phyloP scores from a whole-genome alignment of 2,888 invertebrate genomes.

The Callinectes sapidus region DNA sequence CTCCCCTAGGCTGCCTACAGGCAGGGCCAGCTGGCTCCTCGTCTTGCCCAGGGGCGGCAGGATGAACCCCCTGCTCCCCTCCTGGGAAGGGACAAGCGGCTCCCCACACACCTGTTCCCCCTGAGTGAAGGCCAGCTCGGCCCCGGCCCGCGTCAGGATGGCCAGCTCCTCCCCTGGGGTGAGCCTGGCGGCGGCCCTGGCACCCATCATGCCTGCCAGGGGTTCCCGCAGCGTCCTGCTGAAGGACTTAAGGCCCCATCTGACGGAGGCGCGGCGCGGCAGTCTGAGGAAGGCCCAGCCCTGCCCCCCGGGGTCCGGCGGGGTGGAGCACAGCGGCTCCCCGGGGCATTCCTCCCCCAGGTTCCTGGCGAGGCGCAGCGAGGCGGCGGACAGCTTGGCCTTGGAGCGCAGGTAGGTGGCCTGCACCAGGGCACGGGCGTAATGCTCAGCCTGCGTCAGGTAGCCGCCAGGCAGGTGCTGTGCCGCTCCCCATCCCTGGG shows the following conservation, averaged over 20 bases:
- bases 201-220: constrained; percentile 42
- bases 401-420: constrained; percentile 59
- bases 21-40: constrained; percentile 10
- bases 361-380: constrained; percentile 39
- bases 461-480: constrained; percentile 29
- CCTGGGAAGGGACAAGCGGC: neutral
- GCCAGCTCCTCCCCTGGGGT: constrained; percentile 28
- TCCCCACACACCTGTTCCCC: neutral
- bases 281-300: constrained; percentile 43
- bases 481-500: constrained; percentile 28
- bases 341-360: constrained; percentile 6
- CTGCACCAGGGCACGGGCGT: constrained; percentile 53
- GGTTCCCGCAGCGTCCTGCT: constrained; percentile 41
- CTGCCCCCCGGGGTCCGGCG: neutral
- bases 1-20: neutral
- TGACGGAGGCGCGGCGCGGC: constrained; percentile 36
- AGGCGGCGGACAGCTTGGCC: constrained; percentile 60
- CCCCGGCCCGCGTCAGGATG: neutral
- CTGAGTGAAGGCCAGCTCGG: neutral
- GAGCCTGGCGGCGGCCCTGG: constrained; percentile 23
- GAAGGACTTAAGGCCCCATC: constrained; percentile 43
- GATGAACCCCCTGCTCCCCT: neutral
- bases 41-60: constrained; percentile 2
- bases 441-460: constrained; percentile 61
- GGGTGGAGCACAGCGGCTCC: neutral